These are phyloP conservation scores for Accipiter cooperii DNA, from an alignment of 2,113 vertebrate species.

Conservation along the genomic window DNA sequence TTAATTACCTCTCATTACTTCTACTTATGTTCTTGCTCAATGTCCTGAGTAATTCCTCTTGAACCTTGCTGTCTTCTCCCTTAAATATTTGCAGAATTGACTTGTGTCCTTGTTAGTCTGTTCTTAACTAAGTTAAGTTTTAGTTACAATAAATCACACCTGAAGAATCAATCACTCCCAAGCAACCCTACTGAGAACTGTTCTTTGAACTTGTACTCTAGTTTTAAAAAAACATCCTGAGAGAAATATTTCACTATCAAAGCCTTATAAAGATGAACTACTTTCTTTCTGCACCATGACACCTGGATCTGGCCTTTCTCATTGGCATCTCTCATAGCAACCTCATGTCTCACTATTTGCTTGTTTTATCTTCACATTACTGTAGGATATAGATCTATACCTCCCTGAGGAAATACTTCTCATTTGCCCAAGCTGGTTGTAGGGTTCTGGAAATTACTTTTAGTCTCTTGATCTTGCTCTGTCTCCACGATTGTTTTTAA, in stretches of 20 bases:
- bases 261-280: not conserved
- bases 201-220: slow-evolving; percentile 4
- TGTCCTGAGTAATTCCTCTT: not conserved
- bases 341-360: not conserved
- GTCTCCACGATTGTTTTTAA: not conserved
- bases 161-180: not conserved
- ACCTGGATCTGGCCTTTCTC: slow-evolving; percentile 2
- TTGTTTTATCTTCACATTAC: not conserved
- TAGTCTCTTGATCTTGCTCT: slow-evolving; percentile 17
- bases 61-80: not conserved
- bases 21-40: not conserved
- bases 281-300: not conserved
- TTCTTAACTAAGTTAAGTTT: slow-evolving; percentile 12
- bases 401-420: not conserved
- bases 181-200: not conserved
- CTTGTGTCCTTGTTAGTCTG: not conserved
- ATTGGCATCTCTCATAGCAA: not conserved
- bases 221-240: not conserved
- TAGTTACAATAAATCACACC: not conserved
- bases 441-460: slow-evolving; percentile 5
- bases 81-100: slow-evolving; percentile 12
- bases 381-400: not conserved
- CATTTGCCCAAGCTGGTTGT: not conserved
- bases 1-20: slow-evolving; percentile 14
- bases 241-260: not conserved